Evolutionary conservation across 2,113 vertebrate genomes (phyloP).

Genomic region (Psittacula cyanocephala): DNA sequence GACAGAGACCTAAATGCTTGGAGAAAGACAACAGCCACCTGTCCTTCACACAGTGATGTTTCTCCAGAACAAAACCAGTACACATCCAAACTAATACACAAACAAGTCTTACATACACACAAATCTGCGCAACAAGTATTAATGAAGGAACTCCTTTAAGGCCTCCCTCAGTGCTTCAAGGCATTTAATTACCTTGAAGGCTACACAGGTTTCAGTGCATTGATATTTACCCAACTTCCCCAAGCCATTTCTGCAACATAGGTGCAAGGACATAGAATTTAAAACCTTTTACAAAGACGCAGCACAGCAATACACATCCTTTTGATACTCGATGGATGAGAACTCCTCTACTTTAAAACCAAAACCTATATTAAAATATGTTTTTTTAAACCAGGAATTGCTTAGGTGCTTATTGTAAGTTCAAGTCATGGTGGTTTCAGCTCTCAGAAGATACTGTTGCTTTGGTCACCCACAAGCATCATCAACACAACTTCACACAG

Average conservation of each 20-base stretch:
- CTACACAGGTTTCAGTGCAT: not conserved
- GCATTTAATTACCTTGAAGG: slow-evolving; percentile 12
- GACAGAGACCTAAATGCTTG: not conserved
- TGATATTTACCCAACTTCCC: not conserved
- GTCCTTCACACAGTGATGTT: not conserved
- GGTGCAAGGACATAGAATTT: not conserved
- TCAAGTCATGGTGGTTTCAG: slow-evolving; percentile 16
- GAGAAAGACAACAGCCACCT: not conserved
- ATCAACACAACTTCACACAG: not conserved
- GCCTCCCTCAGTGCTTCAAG: not conserved
- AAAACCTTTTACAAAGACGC: not conserved
- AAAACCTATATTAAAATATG: not conserved
- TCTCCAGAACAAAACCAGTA: not conserved
- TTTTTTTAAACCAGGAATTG: not conserved
- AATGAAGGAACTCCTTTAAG: not conserved
- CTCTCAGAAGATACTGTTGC: not conserved
- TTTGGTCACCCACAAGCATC: not conserved
- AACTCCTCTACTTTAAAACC: not conserved
- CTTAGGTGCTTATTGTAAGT: slow-evolving; percentile 6
- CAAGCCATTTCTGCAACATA: not conserved
- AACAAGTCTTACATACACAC: not conserved
- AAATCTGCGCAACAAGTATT: not conserved
- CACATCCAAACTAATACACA: not conserved
- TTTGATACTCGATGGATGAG: not conserved
- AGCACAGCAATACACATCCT: not conserved